These are phyloP conservation scores for Dendrocincla tyrannina DNA, from an alignment of 2,797 vertebrate species.

Conservation along the genomic window DNA sequence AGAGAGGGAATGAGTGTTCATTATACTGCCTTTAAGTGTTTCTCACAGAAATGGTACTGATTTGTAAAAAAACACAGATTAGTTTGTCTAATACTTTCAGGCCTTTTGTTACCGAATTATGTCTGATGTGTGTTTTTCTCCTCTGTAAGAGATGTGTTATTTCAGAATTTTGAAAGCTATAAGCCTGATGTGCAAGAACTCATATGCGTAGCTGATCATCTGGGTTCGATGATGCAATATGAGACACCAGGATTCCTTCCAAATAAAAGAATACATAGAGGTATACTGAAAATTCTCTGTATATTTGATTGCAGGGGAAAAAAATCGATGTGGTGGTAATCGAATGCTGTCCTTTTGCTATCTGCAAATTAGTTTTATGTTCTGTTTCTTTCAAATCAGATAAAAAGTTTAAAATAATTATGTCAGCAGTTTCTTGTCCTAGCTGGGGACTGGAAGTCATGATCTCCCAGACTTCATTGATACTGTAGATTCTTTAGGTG, in stretches of 20 bases:
- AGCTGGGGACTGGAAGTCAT: background rate
- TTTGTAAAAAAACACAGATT: background rate
- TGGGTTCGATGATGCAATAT: conserved; percentile 95
- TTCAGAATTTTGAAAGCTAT: conserved; percentile 94
- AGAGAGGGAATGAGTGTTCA: background rate
- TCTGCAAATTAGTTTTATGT: background rate
- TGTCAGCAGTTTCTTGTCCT: background rate
- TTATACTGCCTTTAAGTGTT: background rate
- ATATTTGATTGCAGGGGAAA: background rate
- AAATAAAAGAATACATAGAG: conserved; percentile 95
- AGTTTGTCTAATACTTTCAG: background rate
- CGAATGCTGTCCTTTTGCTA: background rate
- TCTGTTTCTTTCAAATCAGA: background rate
- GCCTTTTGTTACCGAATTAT: background rate
- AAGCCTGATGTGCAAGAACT: conserved; percentile 90
- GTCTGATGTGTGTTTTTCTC: conserved; percentile 37
- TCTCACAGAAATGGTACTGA: background rate
- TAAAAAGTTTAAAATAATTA: background rate
- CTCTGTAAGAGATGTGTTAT: conserved; percentile 88
- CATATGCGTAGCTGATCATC: conserved; percentile 90
- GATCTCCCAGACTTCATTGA: background rate
- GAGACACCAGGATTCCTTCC: conserved; percentile 94
- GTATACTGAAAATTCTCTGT: conserved; percentile 67
- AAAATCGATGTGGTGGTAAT: background rate
- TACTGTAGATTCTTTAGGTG: background rate